A percentile compares a stretch with the other conserved stretches of the same genome.
These are phyloP conservation scores for Synergus umbraculus DNA, from an alignment of 2,888 invertebrate species.

Conservation along the genomic window DNA sequence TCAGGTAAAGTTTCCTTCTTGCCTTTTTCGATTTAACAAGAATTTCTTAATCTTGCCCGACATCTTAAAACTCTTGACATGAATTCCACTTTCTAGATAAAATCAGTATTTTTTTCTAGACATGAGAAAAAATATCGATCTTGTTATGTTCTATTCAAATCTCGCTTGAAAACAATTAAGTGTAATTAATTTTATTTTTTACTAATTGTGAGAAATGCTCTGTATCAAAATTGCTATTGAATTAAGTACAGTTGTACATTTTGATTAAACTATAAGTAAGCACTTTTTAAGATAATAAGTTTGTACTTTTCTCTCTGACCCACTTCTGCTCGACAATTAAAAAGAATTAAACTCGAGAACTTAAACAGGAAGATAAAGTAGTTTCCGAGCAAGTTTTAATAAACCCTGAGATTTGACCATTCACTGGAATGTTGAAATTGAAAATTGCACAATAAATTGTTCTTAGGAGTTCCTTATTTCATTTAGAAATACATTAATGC, in stretches of 20 bases:
- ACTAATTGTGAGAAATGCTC: too few relatives aligned
- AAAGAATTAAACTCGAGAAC: slow-evolving; percentile 15
- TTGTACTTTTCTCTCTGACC: slow-evolving; percentile 1
- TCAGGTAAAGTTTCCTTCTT: too few relatives aligned
- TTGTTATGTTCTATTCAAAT: too few relatives aligned
- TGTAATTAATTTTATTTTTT: too few relatives aligned
- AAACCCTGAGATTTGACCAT: neutral
- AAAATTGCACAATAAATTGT: neutral
- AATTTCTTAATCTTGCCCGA: neutral
- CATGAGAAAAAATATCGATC: too few relatives aligned
- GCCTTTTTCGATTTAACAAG: too few relatives aligned
- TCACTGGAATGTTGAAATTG: neutral
- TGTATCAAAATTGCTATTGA: too few relatives aligned
- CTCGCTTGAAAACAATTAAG: too few relatives aligned
- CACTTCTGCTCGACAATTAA: slow-evolving; percentile 5
- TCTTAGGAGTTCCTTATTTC: neutral
- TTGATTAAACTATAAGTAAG: slow-evolving; percentile 10
- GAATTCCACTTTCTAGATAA: too few relatives aligned
- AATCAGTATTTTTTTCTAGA: too few relatives aligned
- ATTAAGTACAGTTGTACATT: too few relatives aligned
- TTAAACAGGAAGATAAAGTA: neutral
- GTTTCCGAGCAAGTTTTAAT: neutral
- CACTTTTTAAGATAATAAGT: neutral
- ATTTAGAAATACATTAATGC: neutral
- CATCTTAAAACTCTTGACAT: too few relatives aligned